Conservation (phyloP, 2,888 invertebrate genomes). For the Habroteleia sp. region DNA sequence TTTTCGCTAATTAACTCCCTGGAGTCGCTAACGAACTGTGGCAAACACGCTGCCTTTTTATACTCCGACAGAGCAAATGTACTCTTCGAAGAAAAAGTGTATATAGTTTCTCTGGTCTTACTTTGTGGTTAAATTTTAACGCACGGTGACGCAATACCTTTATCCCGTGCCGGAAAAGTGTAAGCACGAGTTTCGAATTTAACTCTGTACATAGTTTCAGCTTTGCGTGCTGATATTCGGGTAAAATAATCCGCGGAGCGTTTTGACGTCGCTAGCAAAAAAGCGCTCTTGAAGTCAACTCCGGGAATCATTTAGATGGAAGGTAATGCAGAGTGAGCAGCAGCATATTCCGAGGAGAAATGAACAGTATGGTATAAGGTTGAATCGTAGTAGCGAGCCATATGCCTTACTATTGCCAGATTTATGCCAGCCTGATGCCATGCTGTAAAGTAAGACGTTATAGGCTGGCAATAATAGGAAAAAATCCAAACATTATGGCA, state of each 20-base stretch:
- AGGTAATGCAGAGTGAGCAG: no score
- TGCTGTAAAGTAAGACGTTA: no score
- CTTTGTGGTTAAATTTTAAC: constrained; percentile 37
- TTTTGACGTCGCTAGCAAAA: not conserved
- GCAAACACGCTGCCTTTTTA: constrained; percentile 68
- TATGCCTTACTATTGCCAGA: no score
- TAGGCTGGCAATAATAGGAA: no score
- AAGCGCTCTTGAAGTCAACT: no score
- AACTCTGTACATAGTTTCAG: constrained; percentile 16
- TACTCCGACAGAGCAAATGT: constrained; percentile 51
- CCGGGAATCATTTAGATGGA: no score
- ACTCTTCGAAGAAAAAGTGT: constrained; percentile 46
- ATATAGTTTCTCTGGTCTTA: constrained; percentile 38
- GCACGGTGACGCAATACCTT: constrained; percentile 36
- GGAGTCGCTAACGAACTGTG: constrained; percentile 78
- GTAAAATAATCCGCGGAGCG: not conserved
- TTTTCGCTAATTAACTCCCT: constrained; percentile 80
- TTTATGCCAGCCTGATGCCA: no score
- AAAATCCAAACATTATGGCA: no score
- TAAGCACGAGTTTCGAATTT: constrained; percentile 11
- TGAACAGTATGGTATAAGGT: no score
- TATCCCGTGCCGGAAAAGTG: constrained; percentile 19
- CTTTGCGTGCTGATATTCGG: not conserved
- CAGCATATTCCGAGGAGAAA: no score
- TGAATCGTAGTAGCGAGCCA: no score